Evolutionary conservation across 2,113 vertebrate genomes (phyloP).

Genomic region (Garra rufa): DNA sequence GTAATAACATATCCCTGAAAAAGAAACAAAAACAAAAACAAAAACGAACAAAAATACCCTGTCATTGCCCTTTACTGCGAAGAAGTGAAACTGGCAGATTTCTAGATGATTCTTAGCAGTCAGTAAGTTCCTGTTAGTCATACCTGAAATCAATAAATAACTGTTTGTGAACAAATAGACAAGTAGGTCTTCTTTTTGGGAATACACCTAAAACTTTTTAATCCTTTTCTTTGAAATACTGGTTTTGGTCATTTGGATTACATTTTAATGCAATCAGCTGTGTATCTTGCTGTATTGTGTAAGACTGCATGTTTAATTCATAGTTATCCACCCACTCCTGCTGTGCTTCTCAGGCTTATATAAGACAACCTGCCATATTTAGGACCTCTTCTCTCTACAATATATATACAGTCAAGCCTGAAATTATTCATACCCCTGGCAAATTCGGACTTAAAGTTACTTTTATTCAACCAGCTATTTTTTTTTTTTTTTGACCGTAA

Average conservation of each 20-base stretch:
- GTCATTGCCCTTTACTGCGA: not conserved
- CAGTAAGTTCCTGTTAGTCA: not conserved
- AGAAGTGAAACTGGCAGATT: not conserved
- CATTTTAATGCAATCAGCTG: not conserved
- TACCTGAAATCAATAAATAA: not conserved
- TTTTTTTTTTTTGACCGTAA: no score
- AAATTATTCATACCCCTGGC: no score
- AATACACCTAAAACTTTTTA: not conserved
- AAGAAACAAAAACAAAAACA: no score
- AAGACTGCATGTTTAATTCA: not conserved
- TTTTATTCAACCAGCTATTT: no score
- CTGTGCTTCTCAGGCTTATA: not conserved
- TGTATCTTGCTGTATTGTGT: not conserved
- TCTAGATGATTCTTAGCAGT: not conserved
- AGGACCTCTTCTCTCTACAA: not conserved
- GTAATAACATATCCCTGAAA: not conserved
- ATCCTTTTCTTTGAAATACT: not conserved
- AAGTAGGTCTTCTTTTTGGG: not conserved
- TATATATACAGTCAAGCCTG: no score
- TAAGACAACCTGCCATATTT: not conserved
- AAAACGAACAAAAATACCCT: not conserved
- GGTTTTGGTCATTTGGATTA: not conserved
- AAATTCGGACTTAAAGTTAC: no score
- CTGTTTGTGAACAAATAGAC: not conserved
- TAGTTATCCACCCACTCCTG: not conserved